Base-by-base conservation (phyloP, 2,113 vertebrate species). In the Gallinago undulata region DNA sequence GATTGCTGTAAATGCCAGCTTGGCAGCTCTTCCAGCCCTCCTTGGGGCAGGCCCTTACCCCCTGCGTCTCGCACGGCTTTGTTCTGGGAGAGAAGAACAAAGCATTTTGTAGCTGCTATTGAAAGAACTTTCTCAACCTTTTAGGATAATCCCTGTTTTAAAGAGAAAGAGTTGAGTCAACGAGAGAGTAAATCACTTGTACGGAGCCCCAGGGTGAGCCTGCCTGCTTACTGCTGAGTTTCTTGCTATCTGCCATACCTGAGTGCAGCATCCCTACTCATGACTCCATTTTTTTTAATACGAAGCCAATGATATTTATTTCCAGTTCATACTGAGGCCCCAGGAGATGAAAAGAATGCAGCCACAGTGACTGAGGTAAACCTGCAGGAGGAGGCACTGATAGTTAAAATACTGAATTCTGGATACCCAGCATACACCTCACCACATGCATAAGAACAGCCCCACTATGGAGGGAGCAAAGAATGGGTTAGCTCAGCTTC, bases 71-170 rank as follows among this genome's bases (percentile, higher is more conserved):
- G 1, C 16, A 63, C 11, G 43, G 69, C 89, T 91, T 92, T 97
- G 90, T 92, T 93, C 92, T 75, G 57, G 5, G 13, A 84, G 60
- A 92, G 90, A 89, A 91, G 68, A 90, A 64, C 48, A 87, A 95
- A 94, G 83, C 62, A 62, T 91, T 96, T 92, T 79, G 84, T 82
- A 94, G 89, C 62, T 81, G 77, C 50, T 94, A 81, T 93, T 90
- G 87, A 93, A 93, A 89, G 56, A 91, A 31, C 37, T 81, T 96
- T 92, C 69, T 87, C 66, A 87, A 76, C 45, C 62, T 89, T 90
- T 93, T 79, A 51, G 84, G 77, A 89, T 94, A 92, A 96, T 95
- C 91, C 84, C 62, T 78, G 28, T 84, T 94, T 88, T 87, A 87
- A 94, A 90, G 84, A 60, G 47, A 41, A 84, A 47, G 41, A 82